Percentiles rank a stretch among this genome's conserved stretches.
Conservation (phyloP, 2,888 invertebrate species). For the Drosophila trichaetosa region DNA sequence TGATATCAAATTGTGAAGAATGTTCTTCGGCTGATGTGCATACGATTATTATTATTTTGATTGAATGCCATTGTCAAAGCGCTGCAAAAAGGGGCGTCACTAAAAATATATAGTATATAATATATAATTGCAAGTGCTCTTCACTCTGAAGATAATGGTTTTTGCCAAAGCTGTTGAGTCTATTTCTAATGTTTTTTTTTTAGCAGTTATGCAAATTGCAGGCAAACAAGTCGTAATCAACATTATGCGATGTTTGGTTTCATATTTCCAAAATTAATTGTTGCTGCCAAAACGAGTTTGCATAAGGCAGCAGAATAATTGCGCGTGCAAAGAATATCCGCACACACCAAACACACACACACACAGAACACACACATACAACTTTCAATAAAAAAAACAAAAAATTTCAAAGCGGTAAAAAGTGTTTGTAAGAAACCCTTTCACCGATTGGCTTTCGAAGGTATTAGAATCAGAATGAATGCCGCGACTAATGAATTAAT, state of each 20-base stretch:
- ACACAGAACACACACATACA: background rate
- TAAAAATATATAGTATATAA: constrained; percentile 12
- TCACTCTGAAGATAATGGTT: constrained; percentile 29
- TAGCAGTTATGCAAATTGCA: constrained; percentile 72
- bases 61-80: constrained; percentile 66
- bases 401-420: background rate
- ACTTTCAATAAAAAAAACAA: constrained; percentile 5
- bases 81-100: constrained; percentile 29
- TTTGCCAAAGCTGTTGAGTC: constrained; percentile 12
- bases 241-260: constrained; percentile 65
- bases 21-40: constrained; percentile 12
- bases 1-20: constrained; percentile 62
- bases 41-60: constrained; percentile 41
- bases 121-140: constrained; percentile 66
- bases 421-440: constrained; percentile 45
- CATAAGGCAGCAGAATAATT: constrained; percentile 36
- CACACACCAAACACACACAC: constrained; percentile 11
- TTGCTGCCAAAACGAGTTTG: constrained; percentile 61
- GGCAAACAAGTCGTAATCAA: constrained; percentile 61
- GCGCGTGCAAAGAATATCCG: constrained; percentile 65
- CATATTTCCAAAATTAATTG: constrained; percentile 71
- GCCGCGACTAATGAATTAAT: constrained; percentile 53
- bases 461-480: constrained; percentile 77
- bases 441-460: constrained; percentile 65
- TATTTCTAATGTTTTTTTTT: constrained; percentile 7